A percentile compares a stretch with the other conserved stretches of the same genome.
Conservation (phyloP, 2,888 invertebrate species). For the Orchesellides sinensis region DNA sequence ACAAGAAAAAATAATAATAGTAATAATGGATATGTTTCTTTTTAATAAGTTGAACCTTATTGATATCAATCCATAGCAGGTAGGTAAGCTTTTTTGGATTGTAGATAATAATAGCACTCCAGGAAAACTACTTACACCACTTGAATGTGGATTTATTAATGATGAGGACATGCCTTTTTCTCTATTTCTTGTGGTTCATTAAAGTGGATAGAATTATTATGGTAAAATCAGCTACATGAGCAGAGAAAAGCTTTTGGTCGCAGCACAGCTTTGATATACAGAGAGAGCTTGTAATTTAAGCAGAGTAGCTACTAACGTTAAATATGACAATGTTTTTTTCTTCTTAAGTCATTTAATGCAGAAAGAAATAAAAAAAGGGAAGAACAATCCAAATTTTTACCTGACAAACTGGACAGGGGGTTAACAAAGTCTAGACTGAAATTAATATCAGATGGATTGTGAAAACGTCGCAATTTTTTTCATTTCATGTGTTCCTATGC, state of each 20-base stretch:
- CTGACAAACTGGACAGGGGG: no score
- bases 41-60: conserved; percentile 20
- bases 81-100: background rate
- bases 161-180: conserved; percentile 5
- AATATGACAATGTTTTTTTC: no score
- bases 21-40: conserved; percentile 29
- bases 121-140: background rate
- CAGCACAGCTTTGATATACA: no score
- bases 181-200: conserved; percentile 16
- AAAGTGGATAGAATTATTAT: conserved; percentile 3
- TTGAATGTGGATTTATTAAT: conserved; percentile 21
- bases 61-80: background rate
- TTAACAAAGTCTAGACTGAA: no score
- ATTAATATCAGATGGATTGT: no score
- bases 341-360: no score
- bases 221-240: background rate
- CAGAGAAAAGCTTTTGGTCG: background rate
- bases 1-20: conserved; percentile 27
- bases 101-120: conserved; percentile 4
- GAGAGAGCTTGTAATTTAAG: no score
- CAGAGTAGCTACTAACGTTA: no score
- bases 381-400: no score
- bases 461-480: no score
- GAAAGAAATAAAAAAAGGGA: no score
- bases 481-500: no score